Evolutionary conservation across 1,140 invertebrate species (phyloP), one percentile per base, ranked within the genome.

Genomic region (Brachionus rotundiformis): DNA sequence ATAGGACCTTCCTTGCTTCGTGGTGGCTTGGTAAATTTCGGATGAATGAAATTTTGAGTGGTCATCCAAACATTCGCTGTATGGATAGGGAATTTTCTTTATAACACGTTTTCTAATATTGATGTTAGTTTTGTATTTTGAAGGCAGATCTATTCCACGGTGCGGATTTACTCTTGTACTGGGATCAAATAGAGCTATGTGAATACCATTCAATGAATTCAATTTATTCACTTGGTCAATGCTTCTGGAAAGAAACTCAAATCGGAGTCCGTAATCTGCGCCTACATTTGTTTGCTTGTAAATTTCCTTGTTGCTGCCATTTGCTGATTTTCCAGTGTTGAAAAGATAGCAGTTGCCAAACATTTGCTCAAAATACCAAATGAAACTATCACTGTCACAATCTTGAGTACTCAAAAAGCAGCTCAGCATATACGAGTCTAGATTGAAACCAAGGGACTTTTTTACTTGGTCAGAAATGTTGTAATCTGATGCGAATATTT

Each of bases 341-440:
- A 77, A 77, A 13, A 47, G 10, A 33, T 77, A 77, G 19, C 75
- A 77, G 33, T 49, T 77, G 5, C 75, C 75, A 33, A 47, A 77
- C 13, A 19, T 13, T 4, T 11, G 1, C 7, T 77, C 41, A 29
- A 31, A 77, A 33, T 25, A 49, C 19, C 27, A 47, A 29, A 77
- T 23, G n/a, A 77, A 59, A 49, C 49, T 16, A 19, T 77, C 10
- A 0, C 0, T 31, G n/a, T 49, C n/a, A 77, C 75, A 77, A 59
- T 0, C 7, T 23, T 33, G 13, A n/a, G 2, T 29, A 31, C 16
- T 19, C 1, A 36, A 3, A n/a, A 39, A 41, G 16, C 65, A 71
- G 16, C 65, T 71, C 16, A 71, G 0, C 29, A 71, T 36, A 10
- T 33, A 31, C 3, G 29, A 31, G 2, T 71, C n/a, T 36, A 71